A percentile compares a stretch with the other conserved stretches of the same genome.
Conservation (phyloP, 2,113 vertebrate genomes). For the Engystomops pustulosus region DNA sequence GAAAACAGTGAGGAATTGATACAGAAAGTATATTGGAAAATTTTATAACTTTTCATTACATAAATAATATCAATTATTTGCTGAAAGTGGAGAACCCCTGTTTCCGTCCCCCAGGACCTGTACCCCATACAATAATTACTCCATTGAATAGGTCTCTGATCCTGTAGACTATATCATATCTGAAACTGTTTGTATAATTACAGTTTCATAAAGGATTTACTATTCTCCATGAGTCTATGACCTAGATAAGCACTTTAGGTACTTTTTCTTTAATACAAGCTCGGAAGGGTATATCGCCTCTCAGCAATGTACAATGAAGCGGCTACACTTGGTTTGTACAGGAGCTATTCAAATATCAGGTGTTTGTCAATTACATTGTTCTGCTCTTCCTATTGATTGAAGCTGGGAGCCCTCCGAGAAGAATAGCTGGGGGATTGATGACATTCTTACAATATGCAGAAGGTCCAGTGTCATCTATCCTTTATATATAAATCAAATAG, state of each 20-base stretch:
- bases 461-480: constrained; percentile 27
- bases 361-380: constrained; percentile 44
- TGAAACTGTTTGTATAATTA: not conserved
- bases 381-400: constrained; percentile 35
- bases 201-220: not conserved
- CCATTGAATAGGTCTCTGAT: too few relatives aligned
- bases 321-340: not conserved
- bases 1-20: too few relatives aligned
- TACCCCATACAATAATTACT: too few relatives aligned
- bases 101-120: too few relatives aligned
- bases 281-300: not conserved
- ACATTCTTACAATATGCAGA: constrained; percentile 38
- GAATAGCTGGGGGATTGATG: constrained; percentile 46
- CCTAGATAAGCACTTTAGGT: not conserved
- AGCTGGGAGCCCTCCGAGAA: constrained; percentile 7
- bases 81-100: too few relatives aligned
- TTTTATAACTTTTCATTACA: too few relatives aligned
- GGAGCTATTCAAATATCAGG: constrained; percentile 18
- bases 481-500: constrained; percentile 42
- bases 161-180: not conserved
- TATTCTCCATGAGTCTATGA: not conserved
- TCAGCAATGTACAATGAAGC: constrained; percentile 13
- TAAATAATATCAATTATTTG: too few relatives aligned
- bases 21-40: too few relatives aligned
- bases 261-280: not conserved